Evolutionary conservation across 2,888 invertebrate species (phyloP), one percentile per base, ranked within the genome.

Genomic region (Chrysomela aeneicollis): DNA sequence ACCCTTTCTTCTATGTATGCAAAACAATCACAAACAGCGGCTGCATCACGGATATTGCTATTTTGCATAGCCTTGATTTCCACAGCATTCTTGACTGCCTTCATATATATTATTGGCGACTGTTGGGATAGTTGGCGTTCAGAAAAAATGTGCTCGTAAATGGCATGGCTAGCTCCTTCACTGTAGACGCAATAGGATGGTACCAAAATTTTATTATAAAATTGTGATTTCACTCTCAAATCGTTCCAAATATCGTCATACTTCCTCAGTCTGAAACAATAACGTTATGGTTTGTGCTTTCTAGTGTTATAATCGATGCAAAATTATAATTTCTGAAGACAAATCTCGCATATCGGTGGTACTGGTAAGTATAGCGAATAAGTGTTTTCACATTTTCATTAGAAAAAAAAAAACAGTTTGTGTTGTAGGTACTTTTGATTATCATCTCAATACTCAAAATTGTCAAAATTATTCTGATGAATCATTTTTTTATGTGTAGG

Each of bases 41-140:
- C 92, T 0, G 92, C 95, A 82, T 98, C 98, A 58, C 92, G 86
- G 59, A 97, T 84, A 79, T 97, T 95, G 0, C 95, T 93, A 55
- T 84, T 87, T 71, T 88, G 87, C 95, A 97, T 95, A 53, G 95
- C 95, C 59, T 86, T 85, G 19, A 88, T 87, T 82, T 96, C 95
- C 0, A 88, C 86, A 0, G 85, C 82, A 78, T 96, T 97, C 83
- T 98, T 98, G 72, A 91, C 87, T 0, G 95, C 94, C 79, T 96
- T 95, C 84, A 95, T 84, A 64, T 89, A 87, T 57, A 95, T 90
- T 35, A 97, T 90, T 0, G 96, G 96, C 0, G 95, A 96, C 3
- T 90, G 85, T 64, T 86, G 85, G 67, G 87, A 85, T 42, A 90
- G 76, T 58, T 83, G 79, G 76, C 90, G 89, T 30, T 87, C 84